These are phyloP conservation scores for Anneissia japonica DNA, from an alignment of 35 echinoderm and acorn worm species.

Conservation along the genomic window DNA sequence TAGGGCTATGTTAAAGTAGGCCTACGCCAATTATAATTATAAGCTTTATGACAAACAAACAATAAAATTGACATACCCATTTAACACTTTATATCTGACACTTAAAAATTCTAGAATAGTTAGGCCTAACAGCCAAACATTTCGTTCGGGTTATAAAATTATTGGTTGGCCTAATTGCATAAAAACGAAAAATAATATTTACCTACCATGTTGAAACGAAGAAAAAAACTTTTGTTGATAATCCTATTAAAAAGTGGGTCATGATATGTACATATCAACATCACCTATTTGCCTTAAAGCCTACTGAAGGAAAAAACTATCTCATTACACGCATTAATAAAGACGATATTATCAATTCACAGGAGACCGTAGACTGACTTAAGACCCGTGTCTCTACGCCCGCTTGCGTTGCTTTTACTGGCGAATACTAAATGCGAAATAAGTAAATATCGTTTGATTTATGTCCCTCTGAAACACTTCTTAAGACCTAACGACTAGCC, in stretches of 20 bases:
- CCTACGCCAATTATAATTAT: no score
- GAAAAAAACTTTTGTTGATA: not conserved
- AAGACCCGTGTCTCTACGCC: not conserved
- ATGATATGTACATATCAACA: not conserved
- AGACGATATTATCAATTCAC: not conserved
- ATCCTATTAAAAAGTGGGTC: constrained; percentile 1
- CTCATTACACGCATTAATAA: constrained; percentile 1
- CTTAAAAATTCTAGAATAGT: no score
- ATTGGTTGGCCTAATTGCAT: no score
- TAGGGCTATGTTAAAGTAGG: no score
- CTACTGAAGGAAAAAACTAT: constrained; percentile 1
- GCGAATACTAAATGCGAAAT: not conserved
- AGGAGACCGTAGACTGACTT: not conserved
- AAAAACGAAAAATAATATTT: no score
- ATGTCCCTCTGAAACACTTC: not conserved
- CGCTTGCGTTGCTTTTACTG: constrained; percentile 1
- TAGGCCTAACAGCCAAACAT: no score
- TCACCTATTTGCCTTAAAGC: not conserved
- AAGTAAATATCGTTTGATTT: not conserved
- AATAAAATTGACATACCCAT: no score
- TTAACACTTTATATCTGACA: no score
- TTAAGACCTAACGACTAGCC: not conserved
- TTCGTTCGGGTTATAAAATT: no score
- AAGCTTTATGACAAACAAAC: no score
- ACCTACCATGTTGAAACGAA: not conserved